phyloP scores from a whole-genome alignment of 2,797 vertebrate species.

The Adelosebastes latens region DNA sequence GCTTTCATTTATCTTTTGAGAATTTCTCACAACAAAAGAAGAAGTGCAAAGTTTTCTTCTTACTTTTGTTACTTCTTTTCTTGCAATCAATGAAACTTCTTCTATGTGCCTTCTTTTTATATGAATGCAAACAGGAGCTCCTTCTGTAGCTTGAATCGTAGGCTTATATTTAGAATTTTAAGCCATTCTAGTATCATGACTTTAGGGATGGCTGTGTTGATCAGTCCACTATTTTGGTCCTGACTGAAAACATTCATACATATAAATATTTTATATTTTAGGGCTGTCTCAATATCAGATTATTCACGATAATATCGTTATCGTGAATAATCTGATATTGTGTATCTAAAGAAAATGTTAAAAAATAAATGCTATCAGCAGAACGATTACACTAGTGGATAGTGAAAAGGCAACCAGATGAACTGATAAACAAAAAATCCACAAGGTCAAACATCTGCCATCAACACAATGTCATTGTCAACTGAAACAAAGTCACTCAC shows the following conservation, averaged over 20 bases:
- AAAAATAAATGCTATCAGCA: too few relatives aligned
- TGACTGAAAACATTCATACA: too few relatives aligned
- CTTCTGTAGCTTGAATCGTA: neutral
- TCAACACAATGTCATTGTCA: neutral
- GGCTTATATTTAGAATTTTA: neutral
- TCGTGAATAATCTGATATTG: too few relatives aligned
- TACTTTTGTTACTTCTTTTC: slow-evolving; percentile 7
- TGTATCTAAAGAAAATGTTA: rapidly evolving
- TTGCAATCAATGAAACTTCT: neutral
- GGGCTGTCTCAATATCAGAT: too few relatives aligned
- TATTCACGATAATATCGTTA: too few relatives aligned
- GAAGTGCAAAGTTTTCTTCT: slow-evolving; percentile 28
- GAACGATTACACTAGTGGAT: neutral
- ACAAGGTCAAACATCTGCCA: too few relatives aligned
- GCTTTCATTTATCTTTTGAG: slow-evolving; percentile 54
- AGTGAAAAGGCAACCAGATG: neutral
- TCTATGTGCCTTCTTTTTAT: neutral
- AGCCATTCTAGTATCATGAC: neutral
- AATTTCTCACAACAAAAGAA: slow-evolving; percentile 46
- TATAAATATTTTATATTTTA: too few relatives aligned
- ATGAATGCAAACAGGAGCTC: neutral
- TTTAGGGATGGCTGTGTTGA: neutral
- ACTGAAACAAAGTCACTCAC: too few relatives aligned
- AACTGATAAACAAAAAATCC: neutral
- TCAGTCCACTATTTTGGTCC: too few relatives aligned